Evolutionary conservation across 2,888 invertebrate species (phyloP).

Genomic region (Stegophylla sp.): DNA sequence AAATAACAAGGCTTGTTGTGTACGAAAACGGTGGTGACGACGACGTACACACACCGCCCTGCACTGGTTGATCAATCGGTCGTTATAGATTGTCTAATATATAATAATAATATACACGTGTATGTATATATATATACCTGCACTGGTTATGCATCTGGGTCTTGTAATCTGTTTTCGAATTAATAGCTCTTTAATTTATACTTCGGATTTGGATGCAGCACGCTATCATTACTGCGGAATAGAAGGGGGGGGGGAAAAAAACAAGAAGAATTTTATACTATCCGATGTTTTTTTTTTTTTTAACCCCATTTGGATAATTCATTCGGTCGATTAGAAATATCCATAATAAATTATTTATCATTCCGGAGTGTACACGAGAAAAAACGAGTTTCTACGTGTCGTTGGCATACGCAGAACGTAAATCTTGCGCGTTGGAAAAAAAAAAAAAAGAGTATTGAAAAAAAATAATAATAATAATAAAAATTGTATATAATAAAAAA

Average conservation of each 20-base stretch:
- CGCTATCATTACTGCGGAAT: slow-evolving; percentile 8
- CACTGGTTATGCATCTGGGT: slow-evolving; percentile 4
- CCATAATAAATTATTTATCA: slow-evolving; percentile 59
- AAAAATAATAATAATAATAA: slow-evolving; percentile 8
- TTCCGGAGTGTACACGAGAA: slow-evolving; percentile 39
- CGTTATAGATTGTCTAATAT: not conserved
- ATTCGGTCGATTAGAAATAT: slow-evolving; percentile 59
- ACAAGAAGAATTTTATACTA: slow-evolving; percentile 33
- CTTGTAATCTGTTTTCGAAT: slow-evolving; percentile 58
- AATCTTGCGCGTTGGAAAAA: slow-evolving; percentile 15
- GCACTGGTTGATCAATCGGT: not conserved
- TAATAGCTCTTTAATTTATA: slow-evolving; percentile 55
- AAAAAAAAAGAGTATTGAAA: slow-evolving; percentile 13
- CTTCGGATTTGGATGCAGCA: slow-evolving; percentile 30
- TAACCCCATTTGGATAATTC: slow-evolving; percentile 49
- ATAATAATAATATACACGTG: not conserved
- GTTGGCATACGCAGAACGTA: slow-evolving; percentile 37
- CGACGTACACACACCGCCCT: too few relatives aligned
- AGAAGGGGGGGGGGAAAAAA: slow-evolving; percentile 11
- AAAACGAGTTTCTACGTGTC: slow-evolving; percentile 48
- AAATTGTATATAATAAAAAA: too few relatives aligned
- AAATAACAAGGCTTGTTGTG: not conserved
- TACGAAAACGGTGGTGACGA: slow-evolving; percentile 1
- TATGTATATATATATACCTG: not conserved
- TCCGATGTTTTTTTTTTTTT: slow-evolving; percentile 41